These are phyloP conservation scores for Pseudonaja textilis DNA, from an alignment of 2,113 vertebrate genomes.

Conservation along the genomic window DNA sequence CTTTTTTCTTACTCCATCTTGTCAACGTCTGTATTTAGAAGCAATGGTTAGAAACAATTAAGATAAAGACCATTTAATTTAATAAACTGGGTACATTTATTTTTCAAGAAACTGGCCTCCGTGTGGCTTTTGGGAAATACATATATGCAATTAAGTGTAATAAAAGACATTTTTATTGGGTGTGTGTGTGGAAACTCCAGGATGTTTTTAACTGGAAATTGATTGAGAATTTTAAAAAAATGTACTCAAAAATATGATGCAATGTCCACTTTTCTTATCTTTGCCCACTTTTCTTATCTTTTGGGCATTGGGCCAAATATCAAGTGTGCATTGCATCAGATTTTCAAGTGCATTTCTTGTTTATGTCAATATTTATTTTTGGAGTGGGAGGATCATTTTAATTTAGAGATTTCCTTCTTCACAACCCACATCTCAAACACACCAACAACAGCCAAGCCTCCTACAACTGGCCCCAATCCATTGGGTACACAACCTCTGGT, in stretches of 20 bases:
- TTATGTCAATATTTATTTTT: background rate
- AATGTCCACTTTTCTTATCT: background rate
- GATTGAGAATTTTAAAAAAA: background rate
- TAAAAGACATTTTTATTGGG: background rate
- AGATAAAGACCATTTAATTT: background rate
- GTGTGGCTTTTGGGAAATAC: background rate
- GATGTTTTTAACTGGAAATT: background rate
- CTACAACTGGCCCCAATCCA: too few relatives aligned
- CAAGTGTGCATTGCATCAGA: background rate
- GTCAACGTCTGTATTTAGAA: background rate
- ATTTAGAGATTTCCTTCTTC: background rate
- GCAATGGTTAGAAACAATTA: background rate
- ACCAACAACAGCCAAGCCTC: too few relatives aligned
- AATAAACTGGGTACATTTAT: background rate
- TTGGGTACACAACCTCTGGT: too few relatives aligned
- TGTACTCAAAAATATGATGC: background rate
- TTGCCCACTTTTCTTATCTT: background rate
- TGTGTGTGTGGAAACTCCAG: background rate
- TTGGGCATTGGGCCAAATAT: background rate
- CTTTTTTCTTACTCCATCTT: background rate
- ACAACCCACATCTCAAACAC: too few relatives aligned
- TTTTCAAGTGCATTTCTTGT: background rate
- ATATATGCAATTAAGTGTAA: background rate
- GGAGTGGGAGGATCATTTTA: background rate
- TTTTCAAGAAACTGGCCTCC: background rate